Percentiles rank a stretch among this genome's conserved stretches.
Conservation (phyloP, 2,113 vertebrate genomes). For the Thalassoma bifasciatum region DNA sequence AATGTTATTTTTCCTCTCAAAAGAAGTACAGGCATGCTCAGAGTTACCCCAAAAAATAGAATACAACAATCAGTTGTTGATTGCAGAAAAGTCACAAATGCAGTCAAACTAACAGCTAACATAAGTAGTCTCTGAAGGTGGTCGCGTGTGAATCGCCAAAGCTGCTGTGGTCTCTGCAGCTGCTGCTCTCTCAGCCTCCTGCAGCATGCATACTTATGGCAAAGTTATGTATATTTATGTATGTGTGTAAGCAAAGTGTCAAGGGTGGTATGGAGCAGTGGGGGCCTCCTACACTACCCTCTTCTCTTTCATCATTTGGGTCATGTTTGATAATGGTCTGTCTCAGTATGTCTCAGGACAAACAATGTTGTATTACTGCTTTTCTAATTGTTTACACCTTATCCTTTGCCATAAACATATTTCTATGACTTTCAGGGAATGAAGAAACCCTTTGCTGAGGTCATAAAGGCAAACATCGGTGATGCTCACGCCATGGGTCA, state of each 20-base stretch:
- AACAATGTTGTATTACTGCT: not conserved
- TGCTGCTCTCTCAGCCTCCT: constrained; percentile 29
- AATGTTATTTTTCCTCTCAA: not conserved
- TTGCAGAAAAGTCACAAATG: not conserved
- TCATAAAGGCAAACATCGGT: constrained; percentile 91
- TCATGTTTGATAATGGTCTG: not conserved
- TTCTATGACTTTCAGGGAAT: constrained; percentile 81
- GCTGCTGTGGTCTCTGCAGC: constrained; percentile 20
- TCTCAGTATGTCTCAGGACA: not conserved
- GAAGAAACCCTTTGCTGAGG: constrained; percentile 91
- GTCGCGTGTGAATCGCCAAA: constrained; percentile 8
- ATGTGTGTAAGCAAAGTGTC: not conserved
- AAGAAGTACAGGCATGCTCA: not conserved
- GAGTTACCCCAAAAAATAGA: not conserved
- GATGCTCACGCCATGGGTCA: constrained; percentile 94
- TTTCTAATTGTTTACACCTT: too few relatives aligned
- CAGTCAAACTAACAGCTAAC: not conserved
- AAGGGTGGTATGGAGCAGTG: not conserved
- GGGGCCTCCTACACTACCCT: not conserved
- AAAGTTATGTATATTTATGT: not conserved
- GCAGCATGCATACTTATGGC: constrained; percentile 5
- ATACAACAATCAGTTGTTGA: not conserved
- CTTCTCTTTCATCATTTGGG: not conserved
- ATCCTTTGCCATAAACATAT: not conserved
- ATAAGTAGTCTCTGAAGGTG: not conserved